phyloP scores from a whole-genome alignment of 2,888 invertebrate species.

The Meiosimyza decipiens region DNA sequence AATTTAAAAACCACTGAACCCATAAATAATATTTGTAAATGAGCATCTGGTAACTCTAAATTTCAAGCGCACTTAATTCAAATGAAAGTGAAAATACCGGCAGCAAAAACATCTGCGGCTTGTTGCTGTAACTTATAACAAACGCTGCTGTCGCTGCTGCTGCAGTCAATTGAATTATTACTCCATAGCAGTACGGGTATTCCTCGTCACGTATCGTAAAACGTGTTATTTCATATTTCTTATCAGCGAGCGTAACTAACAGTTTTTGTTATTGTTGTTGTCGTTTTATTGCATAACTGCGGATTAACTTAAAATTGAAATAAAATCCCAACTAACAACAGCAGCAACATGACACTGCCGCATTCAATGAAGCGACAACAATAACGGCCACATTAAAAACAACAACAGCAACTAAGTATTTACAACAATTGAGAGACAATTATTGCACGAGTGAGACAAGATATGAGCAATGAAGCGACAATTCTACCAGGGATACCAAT shows the following conservation, averaged over 20 bases:
- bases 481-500: too few relatives aligned
- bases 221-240: neutral
- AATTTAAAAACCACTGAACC: neutral
- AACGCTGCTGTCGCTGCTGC: neutral
- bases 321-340: neutral
- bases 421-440: too few relatives aligned
- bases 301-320: slow-evolving; percentile 18
- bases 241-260: neutral
- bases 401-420: neutral
- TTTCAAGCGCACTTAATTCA: neutral
- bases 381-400: neutral
- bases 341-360: neutral
- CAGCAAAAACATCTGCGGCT: slow-evolving; percentile 30
- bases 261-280: neutral
- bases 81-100: slow-evolving; percentile 54
- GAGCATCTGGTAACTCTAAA: slow-evolving; percentile 10
- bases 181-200: neutral
- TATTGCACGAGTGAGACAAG: too few relatives aligned
- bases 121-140: neutral
- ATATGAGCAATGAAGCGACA: too few relatives aligned
- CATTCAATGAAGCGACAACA: neutral
- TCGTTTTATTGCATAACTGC: slow-evolving; percentile 26
- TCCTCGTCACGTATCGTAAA: neutral
- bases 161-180: slow-evolving; percentile 5
- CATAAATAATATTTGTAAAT: neutral